These are phyloP conservation scores for Brachypteracias leptosomus DNA, from an alignment of 2,113 vertebrate species.

Conservation along the genomic window DNA sequence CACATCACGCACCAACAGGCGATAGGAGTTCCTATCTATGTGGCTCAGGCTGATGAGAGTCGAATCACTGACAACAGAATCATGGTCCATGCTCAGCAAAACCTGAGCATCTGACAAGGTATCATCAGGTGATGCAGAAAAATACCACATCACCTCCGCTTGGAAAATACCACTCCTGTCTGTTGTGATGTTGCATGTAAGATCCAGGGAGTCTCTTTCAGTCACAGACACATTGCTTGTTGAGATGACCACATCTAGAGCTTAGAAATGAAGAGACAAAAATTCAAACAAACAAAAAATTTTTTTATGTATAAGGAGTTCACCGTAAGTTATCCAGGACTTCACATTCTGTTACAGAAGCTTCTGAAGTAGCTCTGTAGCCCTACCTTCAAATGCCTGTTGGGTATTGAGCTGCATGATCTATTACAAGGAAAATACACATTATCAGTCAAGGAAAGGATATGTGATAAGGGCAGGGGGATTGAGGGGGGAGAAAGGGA, in stretches of 20 bases:
- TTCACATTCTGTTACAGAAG: neutral
- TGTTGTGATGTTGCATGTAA: slow-evolving; percentile 76
- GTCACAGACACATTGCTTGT: slow-evolving; percentile 67
- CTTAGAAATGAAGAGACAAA: slow-evolving; percentile 60
- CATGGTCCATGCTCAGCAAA: slow-evolving; percentile 67
- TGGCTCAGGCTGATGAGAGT: slow-evolving; percentile 69
- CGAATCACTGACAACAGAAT: slow-evolving; percentile 71
- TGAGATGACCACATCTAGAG: slow-evolving; percentile 67
- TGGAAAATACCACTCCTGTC: slow-evolving; percentile 70
- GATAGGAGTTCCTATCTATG: slow-evolving; percentile 68
- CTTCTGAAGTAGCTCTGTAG: neutral
- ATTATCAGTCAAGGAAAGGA: neutral
- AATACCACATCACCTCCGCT: slow-evolving; percentile 74
- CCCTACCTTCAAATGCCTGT: neutral
- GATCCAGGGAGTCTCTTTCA: slow-evolving; percentile 71
- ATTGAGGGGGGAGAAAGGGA: neutral
- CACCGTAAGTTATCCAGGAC: neutral
- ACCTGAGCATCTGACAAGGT: slow-evolving; percentile 49
- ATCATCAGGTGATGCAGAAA: slow-evolving; percentile 49
- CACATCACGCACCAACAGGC: slow-evolving; percentile 71
- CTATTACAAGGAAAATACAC: neutral
- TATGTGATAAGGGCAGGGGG: neutral
- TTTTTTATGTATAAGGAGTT: neutral
- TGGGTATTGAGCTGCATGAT: neutral
- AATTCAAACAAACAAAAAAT: neutral